phyloP scores from a whole-genome alignment of 2,113 vertebrate species.

The Crotalus tigris region DNA sequence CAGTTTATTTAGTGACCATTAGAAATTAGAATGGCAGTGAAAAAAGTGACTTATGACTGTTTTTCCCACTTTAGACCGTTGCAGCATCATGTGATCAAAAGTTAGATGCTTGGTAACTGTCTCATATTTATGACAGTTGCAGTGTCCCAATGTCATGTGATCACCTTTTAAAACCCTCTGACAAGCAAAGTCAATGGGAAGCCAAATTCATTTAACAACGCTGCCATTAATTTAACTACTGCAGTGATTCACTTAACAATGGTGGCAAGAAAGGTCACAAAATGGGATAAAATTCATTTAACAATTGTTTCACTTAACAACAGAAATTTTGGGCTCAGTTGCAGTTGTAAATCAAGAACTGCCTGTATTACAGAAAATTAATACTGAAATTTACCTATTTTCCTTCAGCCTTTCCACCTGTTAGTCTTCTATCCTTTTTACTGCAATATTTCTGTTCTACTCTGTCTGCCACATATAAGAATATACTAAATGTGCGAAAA shows the following conservation, averaged over 20 bases:
- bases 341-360: background rate
- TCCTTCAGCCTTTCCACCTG: too few species aligned
- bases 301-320: background rate
- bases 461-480: background rate
- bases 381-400: background rate
- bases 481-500: background rate
- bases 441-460: background rate
- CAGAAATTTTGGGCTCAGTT: background rate
- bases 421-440: background rate
- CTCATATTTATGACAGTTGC: background rate
- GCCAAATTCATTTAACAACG: background rate
- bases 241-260: background rate
- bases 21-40: background rate
- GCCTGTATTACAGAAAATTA: background rate
- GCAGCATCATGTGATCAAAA: background rate
- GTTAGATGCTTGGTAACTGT: background rate
- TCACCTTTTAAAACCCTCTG: background rate
- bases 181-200: background rate
- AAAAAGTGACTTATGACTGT: background rate
- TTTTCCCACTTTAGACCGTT: background rate
- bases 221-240: background rate
- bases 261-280: background rate
- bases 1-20: background rate
- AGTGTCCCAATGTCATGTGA: background rate
- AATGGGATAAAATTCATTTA: background rate